phyloP scores from a whole-genome alignment of 2,888 invertebrate genomes.

The Congeria kusceri region DNA sequence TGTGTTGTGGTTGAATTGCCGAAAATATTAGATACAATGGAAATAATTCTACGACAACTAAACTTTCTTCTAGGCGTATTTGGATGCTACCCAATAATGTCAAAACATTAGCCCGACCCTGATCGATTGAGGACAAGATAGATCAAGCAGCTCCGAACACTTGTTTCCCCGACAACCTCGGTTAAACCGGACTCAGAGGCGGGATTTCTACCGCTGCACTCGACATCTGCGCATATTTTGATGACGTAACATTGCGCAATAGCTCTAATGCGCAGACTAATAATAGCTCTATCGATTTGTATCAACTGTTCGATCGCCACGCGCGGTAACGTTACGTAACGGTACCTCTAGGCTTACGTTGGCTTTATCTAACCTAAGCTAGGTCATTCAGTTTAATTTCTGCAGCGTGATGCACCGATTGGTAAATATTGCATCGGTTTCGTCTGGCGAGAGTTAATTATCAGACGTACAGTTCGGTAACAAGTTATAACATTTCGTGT shows the following conservation, averaged over 20 bases:
- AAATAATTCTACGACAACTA: too few species aligned
- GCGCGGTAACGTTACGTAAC: constrained; percentile 44
- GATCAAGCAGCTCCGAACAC: constrained; percentile 2
- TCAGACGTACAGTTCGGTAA: background rate
- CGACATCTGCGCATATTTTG: constrained; percentile 38
- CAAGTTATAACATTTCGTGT: background rate
- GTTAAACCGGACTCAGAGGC: constrained; percentile 7
- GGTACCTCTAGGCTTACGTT: constrained; percentile 34
- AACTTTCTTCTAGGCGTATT: too few species aligned
- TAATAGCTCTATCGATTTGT: constrained; percentile 54
- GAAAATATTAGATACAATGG: too few species aligned
- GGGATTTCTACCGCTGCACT: constrained; percentile 29
- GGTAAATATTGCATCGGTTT: constrained; percentile 24
- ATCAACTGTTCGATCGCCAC: constrained; percentile 27
- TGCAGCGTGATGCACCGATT: background rate
- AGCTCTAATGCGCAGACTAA: constrained; percentile 31
- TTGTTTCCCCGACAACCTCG: too few species aligned
- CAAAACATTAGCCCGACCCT: too few species aligned
- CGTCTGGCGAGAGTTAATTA: constrained; percentile 32
- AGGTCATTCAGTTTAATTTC: constrained; percentile 38
- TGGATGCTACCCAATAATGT: too few species aligned
- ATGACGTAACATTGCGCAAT: constrained; percentile 52
- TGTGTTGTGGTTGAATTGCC: too few species aligned
- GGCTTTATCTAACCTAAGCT: constrained; percentile 21
- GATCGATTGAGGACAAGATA: too few species aligned